These are phyloP conservation scores for Enhydra lutris DNA, from an alignment of 2,113 vertebrate species.

Conservation along the genomic window DNA sequence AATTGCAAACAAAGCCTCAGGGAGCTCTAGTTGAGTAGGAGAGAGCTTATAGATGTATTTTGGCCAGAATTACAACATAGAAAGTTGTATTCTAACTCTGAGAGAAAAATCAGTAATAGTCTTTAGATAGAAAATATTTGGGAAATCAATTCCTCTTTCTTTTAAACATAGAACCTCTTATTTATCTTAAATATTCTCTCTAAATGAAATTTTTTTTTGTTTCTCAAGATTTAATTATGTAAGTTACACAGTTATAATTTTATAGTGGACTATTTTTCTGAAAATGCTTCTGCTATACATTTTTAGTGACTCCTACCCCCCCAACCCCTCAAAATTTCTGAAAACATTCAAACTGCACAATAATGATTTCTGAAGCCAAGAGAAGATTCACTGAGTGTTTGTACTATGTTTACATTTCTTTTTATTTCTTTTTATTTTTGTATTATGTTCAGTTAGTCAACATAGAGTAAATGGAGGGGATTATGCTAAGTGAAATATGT, in stretches of 20 bases:
- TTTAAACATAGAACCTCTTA: constrained; percentile 9
- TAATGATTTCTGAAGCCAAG: background rate
- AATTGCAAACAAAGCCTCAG: constrained; percentile 11
- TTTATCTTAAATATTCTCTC: constrained; percentile 17
- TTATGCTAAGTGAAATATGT: background rate
- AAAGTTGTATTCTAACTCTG: constrained; percentile 9
- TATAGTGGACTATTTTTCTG: background rate
- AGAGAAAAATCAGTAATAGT: constrained; percentile 37
- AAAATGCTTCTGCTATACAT: background rate
- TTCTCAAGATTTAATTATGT: constrained; percentile 6
- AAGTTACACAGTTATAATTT: background rate
- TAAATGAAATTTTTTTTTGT: background rate
- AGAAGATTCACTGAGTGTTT: background rate
- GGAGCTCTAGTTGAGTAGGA: background rate
- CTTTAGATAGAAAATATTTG: constrained; percentile 29
- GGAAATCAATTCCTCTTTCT: constrained; percentile 16
- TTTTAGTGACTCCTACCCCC: background rate
- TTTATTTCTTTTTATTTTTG: no score
- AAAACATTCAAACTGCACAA: background rate
- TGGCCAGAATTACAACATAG: background rate
- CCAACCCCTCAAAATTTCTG: background rate
- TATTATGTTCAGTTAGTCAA: no score
- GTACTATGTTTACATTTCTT: background rate
- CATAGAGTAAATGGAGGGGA: no score
- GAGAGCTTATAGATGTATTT: background rate